A percentile compares a stretch with the other conserved stretches of the same genome.
Conservation (phyloP, 53 echinoderm and acorn worm species). For the Glandiceps talaboti region DNA sequence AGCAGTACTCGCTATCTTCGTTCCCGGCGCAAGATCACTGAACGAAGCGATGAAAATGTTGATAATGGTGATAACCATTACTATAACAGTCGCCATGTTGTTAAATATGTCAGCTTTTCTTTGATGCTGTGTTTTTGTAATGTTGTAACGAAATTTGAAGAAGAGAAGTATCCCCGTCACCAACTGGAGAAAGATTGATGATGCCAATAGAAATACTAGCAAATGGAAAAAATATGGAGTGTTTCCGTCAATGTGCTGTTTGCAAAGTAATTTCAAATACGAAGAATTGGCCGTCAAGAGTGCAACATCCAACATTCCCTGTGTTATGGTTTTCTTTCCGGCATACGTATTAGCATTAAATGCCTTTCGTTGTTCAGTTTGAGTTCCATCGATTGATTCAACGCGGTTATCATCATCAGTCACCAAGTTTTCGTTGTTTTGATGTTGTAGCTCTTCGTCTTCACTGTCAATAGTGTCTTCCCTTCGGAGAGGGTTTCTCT, state of each 20-base stretch:
- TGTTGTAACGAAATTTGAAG: background rate
- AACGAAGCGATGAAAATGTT: background rate
- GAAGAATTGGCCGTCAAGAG: constrained; percentile 90
- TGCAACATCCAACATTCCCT: constrained; percentile 73
- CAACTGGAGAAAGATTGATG: background rate
- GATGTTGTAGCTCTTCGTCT: background rate
- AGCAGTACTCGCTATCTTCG: too few relatives aligned
- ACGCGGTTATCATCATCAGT: background rate
- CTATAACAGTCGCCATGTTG: background rate
- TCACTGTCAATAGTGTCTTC: background rate
- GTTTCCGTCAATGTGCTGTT: background rate
- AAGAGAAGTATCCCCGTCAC: background rate
- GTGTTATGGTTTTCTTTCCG: constrained; percentile 82
- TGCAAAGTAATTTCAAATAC: constrained; percentile 59
- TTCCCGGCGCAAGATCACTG: background rate
- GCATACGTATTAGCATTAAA: constrained; percentile 61
- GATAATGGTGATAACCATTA: background rate
- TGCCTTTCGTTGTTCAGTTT: too few relatives aligned
- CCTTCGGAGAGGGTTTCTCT: background rate
- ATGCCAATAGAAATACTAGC: background rate
- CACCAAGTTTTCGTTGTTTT: background rate
- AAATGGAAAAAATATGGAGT: background rate
- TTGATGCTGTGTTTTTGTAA: background rate
- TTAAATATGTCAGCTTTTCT: background rate
- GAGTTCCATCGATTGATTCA: background rate